Conservation (phyloP, 1,140 invertebrate genomes). For the Lordiphosa mommai region DNA sequence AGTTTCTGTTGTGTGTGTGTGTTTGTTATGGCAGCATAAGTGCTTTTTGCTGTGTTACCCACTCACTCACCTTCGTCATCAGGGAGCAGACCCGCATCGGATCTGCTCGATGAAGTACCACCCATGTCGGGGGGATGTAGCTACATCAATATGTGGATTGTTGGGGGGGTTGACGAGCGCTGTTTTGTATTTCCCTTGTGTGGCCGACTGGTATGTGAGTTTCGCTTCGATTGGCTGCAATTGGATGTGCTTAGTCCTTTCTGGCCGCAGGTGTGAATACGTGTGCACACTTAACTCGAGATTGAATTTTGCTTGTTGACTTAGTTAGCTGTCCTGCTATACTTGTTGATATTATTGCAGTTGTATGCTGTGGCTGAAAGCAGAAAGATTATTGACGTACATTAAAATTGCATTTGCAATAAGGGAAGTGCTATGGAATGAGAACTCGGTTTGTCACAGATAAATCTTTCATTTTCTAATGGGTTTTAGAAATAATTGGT, state of each 20-base stretch:
- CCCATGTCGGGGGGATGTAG: slow-evolving; percentile 50
- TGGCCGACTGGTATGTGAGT: not conserved
- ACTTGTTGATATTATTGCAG: slow-evolving; percentile 1
- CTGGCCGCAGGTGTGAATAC: not conserved
- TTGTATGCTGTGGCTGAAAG: not conserved
- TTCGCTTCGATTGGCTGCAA: slow-evolving; percentile 1
- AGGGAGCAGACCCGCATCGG: slow-evolving; percentile 70
- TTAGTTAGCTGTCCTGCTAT: not conserved
- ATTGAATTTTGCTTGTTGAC: not conserved
- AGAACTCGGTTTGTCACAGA: no score
- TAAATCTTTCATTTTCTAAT: no score
- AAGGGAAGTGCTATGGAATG: no score
- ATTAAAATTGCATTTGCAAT: no score
- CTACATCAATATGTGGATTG: slow-evolving; percentile 70
- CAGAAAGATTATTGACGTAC: no score
- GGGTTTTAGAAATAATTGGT: no score
- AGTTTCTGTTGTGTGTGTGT: slow-evolving; percentile 9
- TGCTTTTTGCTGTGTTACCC: not conserved
- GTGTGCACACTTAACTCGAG: not conserved
- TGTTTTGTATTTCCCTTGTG: slow-evolving; percentile 1
- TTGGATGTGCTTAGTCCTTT: slow-evolving; percentile 8
- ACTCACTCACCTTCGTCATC: slow-evolving; percentile 75
- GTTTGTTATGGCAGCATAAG: not conserved
- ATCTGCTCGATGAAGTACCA: slow-evolving; percentile 75
- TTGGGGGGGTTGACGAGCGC: slow-evolving; percentile 16